Evolutionary conservation across 1,140 invertebrate genomes (phyloP).

Genomic region (Bombus balteatus): DNA sequence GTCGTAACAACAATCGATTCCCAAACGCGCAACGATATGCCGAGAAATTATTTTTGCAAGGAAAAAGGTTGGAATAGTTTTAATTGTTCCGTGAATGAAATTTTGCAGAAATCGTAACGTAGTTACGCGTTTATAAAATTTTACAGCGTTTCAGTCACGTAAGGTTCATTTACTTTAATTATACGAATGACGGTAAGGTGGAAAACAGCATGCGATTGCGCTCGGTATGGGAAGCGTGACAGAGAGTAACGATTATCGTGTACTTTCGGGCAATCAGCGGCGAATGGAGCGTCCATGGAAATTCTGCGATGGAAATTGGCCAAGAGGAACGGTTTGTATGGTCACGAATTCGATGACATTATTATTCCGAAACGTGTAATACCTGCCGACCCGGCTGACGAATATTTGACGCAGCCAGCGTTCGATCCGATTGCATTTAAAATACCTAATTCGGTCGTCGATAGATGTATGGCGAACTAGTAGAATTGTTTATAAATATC

Average conservation of each 20-base stretch:
- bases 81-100: neutral
- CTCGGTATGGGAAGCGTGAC: neutral
- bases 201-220: neutral
- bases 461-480: neutral
- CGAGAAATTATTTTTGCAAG: neutral
- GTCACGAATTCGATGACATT: conserved; percentile 64
- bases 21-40: neutral
- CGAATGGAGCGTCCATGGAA: conserved; percentile 34
- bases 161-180: neutral
- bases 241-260: conserved; percentile 39
- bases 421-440: conserved; percentile 73
- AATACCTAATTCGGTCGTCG: conserved; percentile 66
- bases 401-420: conserved; percentile 71
- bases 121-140: neutral
- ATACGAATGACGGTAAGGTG: neutral
- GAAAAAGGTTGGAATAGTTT: neutral
- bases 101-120: neutral
- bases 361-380: conserved; percentile 73
- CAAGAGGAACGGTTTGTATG: conserved; percentile 39
- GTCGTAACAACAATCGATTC: neutral
- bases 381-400: conserved; percentile 57
- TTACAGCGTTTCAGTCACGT: neutral
- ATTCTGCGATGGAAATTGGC: conserved; percentile 58
- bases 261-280: conserved; percentile 45
- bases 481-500: conserved; percentile 6